Percentiles rank a stretch among this genome's conserved stretches.
phyloP scores from a whole-genome alignment of 1,140 invertebrate species.

The Drosophila novamexicana region DNA sequence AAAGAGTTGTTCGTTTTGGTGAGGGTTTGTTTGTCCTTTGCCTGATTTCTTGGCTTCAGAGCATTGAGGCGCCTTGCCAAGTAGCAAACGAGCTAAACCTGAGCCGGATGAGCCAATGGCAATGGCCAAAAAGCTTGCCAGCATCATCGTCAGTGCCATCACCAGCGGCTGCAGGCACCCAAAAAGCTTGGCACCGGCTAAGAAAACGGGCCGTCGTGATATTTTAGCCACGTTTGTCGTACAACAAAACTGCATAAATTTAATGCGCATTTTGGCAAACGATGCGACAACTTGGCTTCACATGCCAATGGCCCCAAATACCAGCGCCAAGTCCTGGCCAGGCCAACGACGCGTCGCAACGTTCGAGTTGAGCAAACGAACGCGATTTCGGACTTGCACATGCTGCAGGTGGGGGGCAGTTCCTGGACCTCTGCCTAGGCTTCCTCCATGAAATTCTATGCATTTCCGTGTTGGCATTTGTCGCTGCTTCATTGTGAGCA shows the following conservation, averaged over 20 bases:
- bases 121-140: constrained; percentile 58
- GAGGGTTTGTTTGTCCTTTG: constrained; percentile 66
- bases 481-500: constrained; percentile 69
- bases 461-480: constrained; percentile 81
- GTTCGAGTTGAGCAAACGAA: constrained; percentile 30
- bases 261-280: constrained; percentile 80
- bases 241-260: constrained; percentile 81
- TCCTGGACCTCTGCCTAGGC: constrained; percentile 26
- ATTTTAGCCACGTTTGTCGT: constrained; percentile 66
- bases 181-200: constrained; percentile 49
- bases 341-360: constrained; percentile 21
- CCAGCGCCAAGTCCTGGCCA: constrained; percentile 18
- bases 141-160: constrained; percentile 72
- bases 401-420: not conserved
- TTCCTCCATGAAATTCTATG: constrained; percentile 71
- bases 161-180: constrained; percentile 31
- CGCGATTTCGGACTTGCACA: constrained; percentile 11
- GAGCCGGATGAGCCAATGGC: constrained; percentile 67
- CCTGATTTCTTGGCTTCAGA: constrained; percentile 66
- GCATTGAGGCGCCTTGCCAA: constrained; percentile 62
- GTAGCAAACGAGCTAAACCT: constrained; percentile 58
- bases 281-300: constrained; percentile 75
- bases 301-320: constrained; percentile 58
- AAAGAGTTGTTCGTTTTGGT: constrained; percentile 36
- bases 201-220: constrained; percentile 52